These are phyloP conservation scores for Tetranychus truncatus DNA, from an alignment of 2,888 invertebrate genomes.

Conservation along the genomic window DNA sequence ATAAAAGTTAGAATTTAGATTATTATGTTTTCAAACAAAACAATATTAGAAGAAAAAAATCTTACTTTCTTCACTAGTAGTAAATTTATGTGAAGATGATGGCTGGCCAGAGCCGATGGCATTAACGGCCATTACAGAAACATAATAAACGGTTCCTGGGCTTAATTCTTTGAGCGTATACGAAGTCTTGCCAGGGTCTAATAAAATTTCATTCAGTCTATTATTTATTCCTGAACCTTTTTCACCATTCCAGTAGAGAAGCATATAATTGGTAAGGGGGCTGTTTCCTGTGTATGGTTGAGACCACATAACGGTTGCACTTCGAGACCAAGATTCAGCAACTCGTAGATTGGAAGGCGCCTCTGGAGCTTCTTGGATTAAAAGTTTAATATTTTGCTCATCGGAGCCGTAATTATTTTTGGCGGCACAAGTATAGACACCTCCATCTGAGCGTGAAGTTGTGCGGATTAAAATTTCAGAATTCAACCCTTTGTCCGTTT, in stretches of 20 bases:
- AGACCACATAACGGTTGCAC: neutral
- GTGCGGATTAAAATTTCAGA: slow-evolving; percentile 27
- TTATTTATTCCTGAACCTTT: slow-evolving; percentile 22
- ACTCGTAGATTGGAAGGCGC: neutral
- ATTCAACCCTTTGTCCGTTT: slow-evolving; percentile 25
- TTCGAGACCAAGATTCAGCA: neutral
- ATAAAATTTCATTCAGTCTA: slow-evolving; percentile 23
- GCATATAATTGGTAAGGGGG: neutral
- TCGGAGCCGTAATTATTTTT: slow-evolving; percentile 26
- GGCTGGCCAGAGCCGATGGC: slow-evolving; percentile 24
- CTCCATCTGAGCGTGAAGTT: slow-evolving; percentile 26
- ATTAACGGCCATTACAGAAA: slow-evolving; percentile 25
- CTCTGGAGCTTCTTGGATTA: slow-evolving; percentile 22
- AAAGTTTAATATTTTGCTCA: slow-evolving; percentile 26
- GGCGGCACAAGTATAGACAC: slow-evolving; percentile 26
- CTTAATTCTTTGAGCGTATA: slow-evolving; percentile 23
- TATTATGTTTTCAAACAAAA: too few species aligned
- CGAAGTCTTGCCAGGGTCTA: slow-evolving; percentile 24
- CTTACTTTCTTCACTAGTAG: slow-evolving; percentile 26
- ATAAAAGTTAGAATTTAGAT: neutral
- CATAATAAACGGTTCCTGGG: slow-evolving; percentile 24
- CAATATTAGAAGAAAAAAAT: too few species aligned
- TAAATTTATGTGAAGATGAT: slow-evolving; percentile 24
- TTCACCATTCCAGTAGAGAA: slow-evolving; percentile 3
- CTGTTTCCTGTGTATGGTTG: neutral